Evolutionary conservation across 2,797 vertebrate genomes (phyloP), one percentile per base, ranked within the genome.

Genomic region (Apogon hyalosoma): DNA sequence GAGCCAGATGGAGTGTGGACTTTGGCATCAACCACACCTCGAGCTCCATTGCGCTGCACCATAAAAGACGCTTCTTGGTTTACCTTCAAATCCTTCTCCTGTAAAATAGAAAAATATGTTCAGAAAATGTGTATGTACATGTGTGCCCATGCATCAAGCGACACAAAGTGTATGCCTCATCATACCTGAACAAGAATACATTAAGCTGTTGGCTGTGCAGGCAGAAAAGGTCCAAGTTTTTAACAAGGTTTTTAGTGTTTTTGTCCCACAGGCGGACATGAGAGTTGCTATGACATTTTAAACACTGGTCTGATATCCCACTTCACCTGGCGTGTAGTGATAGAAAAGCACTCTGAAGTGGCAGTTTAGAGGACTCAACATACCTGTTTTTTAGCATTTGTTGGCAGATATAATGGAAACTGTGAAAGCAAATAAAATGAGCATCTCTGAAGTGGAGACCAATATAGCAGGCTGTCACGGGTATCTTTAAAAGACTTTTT

Each of bases 21-120:
- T 64, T 97, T 97, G 57, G 95, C 96, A 0, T 98, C 97, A 0
- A 98, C 96, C 58, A 96, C 94, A 0, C 97, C 97, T 0, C 95
- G 92, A 0, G 96, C 96, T 0, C 97, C 97, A 0, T 96, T 98
- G 45, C 97, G 93, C 90, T 98, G 97, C 75, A 99, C 97, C 0
- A 96, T 96, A 15, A 99, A 98, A 12, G 96, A 96, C 0, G 97
- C 97, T 0, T 97, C 96, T 77, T 98, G 97, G 88, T 96, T 97
- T 81, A 98, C 95, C 60, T 94, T 96, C 77, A 98, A 83, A 59
- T 96, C 97, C 0, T 96, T 97, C 84, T 99, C 97, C 97, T 98
- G 77, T 0, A 79, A 75, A 42, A 73, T 38, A 48, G 11, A 21
- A n/a, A 15, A 66, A 60, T 47, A 43, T 51, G 36, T 54, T 83